A percentile compares a stretch with the other conserved stretches of the same genome.
Evolutionary conservation across 1,140 invertebrate species (phyloP).

Genomic region (Oryctes rhinoceros): DNA sequence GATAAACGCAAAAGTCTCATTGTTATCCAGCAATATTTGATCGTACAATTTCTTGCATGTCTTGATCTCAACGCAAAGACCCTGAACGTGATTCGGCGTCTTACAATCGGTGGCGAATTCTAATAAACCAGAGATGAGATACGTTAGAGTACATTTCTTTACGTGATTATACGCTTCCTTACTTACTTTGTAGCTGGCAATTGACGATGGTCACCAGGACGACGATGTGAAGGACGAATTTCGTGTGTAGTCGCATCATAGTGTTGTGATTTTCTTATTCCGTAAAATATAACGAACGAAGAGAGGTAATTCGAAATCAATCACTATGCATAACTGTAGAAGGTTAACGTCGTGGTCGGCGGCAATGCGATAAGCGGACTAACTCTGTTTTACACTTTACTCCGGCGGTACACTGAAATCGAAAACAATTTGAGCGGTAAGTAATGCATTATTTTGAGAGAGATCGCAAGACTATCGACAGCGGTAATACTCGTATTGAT

Average conservation of each 20-base stretch:
- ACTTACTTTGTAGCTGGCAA: not conserved
- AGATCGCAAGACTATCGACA: too few relatives aligned
- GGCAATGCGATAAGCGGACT: not conserved
- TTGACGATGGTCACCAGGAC: not conserved
- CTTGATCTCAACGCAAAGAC: slow-evolving; percentile 51
- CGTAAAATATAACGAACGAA: not conserved
- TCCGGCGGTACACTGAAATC: not conserved
- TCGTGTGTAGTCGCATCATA: not conserved
- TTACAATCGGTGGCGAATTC: slow-evolving; percentile 53
- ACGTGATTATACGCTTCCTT: not conserved
- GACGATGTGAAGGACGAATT: not conserved
- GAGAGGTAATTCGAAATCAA: not conserved
- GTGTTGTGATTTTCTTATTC: not conserved
- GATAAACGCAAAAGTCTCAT: slow-evolving; percentile 48
- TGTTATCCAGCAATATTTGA: slow-evolving; percentile 41
- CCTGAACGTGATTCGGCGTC: slow-evolving; percentile 53
- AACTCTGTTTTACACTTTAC: not conserved
- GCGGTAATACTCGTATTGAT: too few relatives aligned
- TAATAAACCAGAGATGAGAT: slow-evolving; percentile 35
- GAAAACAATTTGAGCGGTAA: not conserved
- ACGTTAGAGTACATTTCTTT: not conserved
- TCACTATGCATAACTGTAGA: not conserved
- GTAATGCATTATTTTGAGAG: not conserved
- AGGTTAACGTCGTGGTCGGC: slow-evolving; percentile 27
- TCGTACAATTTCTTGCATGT: slow-evolving; percentile 45